These are phyloP conservation scores for Erannis defoliaria DNA, from an alignment of 2,888 invertebrate genomes.

Conservation along the genomic window DNA sequence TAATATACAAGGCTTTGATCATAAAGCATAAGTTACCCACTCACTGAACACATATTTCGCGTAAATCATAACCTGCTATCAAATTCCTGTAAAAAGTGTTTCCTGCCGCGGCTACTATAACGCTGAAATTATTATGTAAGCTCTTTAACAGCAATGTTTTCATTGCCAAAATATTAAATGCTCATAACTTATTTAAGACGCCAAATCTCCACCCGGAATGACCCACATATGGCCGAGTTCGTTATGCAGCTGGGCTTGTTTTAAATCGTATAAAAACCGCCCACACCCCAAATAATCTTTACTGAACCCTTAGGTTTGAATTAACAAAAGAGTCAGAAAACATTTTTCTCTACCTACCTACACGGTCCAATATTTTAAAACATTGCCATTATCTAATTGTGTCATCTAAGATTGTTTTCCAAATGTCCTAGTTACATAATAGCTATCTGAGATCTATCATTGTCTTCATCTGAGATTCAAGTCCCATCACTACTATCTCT, in stretches of 20 bases:
- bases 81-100: too few relatives aligned
- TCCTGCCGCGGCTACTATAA: background rate
- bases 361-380: background rate
- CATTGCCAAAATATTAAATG: constrained; percentile 4
- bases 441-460: background rate
- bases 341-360: background rate
- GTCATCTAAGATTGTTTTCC: background rate
- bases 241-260: constrained; percentile 62
- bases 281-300: constrained; percentile 54
- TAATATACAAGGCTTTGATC: too few relatives aligned
- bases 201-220: constrained; percentile 48
- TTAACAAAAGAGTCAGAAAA: constrained; percentile 49
- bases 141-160: background rate
- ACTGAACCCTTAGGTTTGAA: constrained; percentile 63
- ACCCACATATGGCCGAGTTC: constrained; percentile 62
- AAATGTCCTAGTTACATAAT: background rate
- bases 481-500: background rate
- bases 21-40: too few relatives aligned
- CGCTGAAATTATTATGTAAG: background rate
- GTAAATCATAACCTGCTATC: too few relatives aligned
- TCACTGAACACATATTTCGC: too few relatives aligned
- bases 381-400: background rate
- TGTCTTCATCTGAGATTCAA: background rate
- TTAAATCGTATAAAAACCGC: constrained; percentile 53
- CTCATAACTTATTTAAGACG: constrained; percentile 34